Conservation (phyloP, 2,888 invertebrate species). For the Idaea dimidiata region DNA sequence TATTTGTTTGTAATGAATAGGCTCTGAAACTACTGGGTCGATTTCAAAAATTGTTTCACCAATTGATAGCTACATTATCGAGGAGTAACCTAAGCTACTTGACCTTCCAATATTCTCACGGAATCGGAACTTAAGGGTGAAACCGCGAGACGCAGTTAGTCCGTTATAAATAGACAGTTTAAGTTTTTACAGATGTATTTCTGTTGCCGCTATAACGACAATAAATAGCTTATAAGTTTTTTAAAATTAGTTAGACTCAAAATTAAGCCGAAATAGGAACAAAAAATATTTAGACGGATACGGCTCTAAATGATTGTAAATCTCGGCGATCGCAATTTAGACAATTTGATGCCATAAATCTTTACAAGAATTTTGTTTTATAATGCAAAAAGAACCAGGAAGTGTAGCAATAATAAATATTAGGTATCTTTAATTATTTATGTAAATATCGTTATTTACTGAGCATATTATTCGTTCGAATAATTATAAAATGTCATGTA, state of each 20-base stretch:
- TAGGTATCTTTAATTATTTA: not conserved
- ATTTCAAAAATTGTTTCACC: no score
- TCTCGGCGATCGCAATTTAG: slow-evolving; percentile 14
- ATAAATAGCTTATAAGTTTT: not conserved
- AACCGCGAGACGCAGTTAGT: no score
- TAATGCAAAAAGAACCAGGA: slow-evolving; percentile 24
- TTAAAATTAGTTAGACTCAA: not conserved
- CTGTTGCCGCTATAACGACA: no score
- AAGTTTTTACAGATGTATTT: no score
- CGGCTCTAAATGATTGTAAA: slow-evolving; percentile 10
- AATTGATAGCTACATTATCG: no score
- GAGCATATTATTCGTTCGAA: not conserved
- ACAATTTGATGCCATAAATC: slow-evolving; percentile 26
- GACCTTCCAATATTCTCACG: no score
- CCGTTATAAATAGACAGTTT: no score
- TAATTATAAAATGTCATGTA: not conserved
- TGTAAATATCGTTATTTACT: not conserved
- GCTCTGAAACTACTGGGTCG: no score
- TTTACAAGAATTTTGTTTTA: slow-evolving; percentile 17
- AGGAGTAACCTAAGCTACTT: no score
- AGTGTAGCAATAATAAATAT: slow-evolving; percentile 15
- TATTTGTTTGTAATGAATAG: no score
- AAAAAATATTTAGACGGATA: not conserved
- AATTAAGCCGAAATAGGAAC: not conserved
- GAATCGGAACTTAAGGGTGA: no score